A percentile compares a stretch with the other conserved stretches of the same genome.
phyloP scores from a whole-genome alignment of 1,140 invertebrate genomes.

The Leguminivora glycinivorella region DNA sequence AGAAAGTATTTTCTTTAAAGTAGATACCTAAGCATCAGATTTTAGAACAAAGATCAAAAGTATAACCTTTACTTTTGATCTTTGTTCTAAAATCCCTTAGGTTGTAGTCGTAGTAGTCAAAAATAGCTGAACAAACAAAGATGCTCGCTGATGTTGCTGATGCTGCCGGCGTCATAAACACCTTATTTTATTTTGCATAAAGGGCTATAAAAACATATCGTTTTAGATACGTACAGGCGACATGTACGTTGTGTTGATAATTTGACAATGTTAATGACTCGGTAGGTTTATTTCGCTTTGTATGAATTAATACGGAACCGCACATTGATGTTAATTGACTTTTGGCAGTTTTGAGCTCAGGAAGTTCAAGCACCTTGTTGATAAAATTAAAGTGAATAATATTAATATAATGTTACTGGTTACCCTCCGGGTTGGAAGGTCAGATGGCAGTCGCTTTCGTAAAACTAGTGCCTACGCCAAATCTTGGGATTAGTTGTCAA shows the following conservation, averaged over 20 bases:
- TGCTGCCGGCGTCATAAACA: neutral
- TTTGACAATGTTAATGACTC: neutral
- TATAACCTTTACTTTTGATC: no score
- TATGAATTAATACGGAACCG: neutral
- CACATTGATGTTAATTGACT: neutral
- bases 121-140: slow-evolving; percentile 2
- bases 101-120: neutral
- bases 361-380: neutral
- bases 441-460: no score
- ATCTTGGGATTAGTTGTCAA: no score
- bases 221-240: neutral
- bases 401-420: neutral
- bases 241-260: neutral
- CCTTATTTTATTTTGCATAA: neutral
- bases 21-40: neutral
- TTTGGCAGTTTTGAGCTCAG: neutral
- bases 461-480: no score
- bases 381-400: neutral
- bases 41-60: slow-evolving; percentile 1
- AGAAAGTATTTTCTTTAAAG: no score
- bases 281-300: slow-evolving; percentile 1
- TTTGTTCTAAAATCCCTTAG: no score
- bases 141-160: no score
- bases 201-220: neutral
- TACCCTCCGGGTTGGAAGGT: no score